phyloP scores from a whole-genome alignment of 2,888 invertebrate genomes.

The Rhyacophila evoluta region DNA sequence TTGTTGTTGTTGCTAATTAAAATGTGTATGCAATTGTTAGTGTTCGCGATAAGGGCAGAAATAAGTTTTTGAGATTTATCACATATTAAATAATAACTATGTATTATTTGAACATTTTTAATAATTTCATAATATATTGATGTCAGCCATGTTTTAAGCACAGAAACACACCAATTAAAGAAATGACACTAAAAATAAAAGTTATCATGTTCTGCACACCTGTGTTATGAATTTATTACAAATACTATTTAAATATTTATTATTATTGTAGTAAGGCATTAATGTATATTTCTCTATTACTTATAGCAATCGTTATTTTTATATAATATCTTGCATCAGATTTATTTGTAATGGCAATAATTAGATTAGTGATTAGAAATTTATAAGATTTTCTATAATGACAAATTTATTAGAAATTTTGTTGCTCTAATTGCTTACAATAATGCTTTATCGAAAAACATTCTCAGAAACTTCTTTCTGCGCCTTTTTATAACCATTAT shows the following conservation, averaged over 20 bases:
- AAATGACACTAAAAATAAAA: too few relatives aligned
- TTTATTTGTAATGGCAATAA: constrained; percentile 47
- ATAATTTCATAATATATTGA: too few relatives aligned
- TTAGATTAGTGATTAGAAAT: constrained; percentile 42
- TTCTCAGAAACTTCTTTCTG: constrained; percentile 52
- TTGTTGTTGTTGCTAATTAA: constrained; percentile 55
- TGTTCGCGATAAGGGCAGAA: constrained; percentile 51
- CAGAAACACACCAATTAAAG: too few relatives aligned
- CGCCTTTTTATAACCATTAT: constrained; percentile 41
- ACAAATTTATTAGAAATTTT: constrained; percentile 6
- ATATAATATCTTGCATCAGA: constrained; percentile 23
- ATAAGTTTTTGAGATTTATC: constrained; percentile 45
- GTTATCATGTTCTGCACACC: too few relatives aligned
- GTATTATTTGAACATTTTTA: too few relatives aligned
- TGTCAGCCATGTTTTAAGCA: too few relatives aligned
- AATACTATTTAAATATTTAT: too few relatives aligned
- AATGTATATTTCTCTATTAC: not conserved
- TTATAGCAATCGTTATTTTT: constrained; percentile 26
- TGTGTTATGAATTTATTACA: too few relatives aligned
- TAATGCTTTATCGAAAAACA: constrained; percentile 10
- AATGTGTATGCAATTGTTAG: constrained; percentile 54
- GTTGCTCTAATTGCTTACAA: constrained; percentile 6
- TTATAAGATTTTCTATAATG: constrained; percentile 39
- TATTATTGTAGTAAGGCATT: constrained; percentile 23
- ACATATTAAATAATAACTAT: not conserved